These are phyloP conservation scores for Cydia amplana DNA, from an alignment of 1,140 invertebrate species.

Conservation along the genomic window DNA sequence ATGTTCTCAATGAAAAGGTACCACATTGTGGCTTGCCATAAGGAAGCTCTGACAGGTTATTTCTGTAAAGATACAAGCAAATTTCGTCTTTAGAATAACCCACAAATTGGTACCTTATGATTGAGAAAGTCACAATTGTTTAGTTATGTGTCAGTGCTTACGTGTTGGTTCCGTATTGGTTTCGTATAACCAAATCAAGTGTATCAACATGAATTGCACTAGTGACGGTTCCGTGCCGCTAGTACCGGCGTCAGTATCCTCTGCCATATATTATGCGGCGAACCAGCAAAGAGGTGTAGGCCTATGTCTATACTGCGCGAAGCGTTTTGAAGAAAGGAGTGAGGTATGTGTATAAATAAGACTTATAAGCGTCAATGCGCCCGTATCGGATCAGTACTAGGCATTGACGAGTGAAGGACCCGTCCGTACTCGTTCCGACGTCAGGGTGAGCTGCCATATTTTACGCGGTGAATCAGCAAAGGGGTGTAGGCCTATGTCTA, in stretches of 20 bases:
- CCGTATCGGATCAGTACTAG: constrained; percentile 15
- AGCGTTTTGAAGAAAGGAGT: constrained; percentile 38
- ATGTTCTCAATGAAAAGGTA: no score
- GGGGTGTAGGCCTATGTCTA: neutral
- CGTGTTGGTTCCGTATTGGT: no score
- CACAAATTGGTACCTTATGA: no score
- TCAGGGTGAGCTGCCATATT: neutral
- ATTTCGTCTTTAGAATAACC: no score
- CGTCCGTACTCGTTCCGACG: neutral
- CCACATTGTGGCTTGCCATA: no score
- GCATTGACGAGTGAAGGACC: constrained; percentile 35
- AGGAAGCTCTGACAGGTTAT: no score
- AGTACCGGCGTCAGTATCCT: constrained; percentile 36
- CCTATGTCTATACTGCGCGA: constrained; percentile 46
- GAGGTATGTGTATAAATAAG: constrained; percentile 33
- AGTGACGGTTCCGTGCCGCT: constrained; percentile 1
- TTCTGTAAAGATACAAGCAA: no score
- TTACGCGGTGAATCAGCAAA: neutral
- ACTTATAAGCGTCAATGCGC: no score
- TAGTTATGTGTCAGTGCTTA: no score
- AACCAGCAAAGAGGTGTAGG: constrained; percentile 18
- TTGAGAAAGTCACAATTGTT: no score
- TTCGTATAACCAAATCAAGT: constrained; percentile 36
- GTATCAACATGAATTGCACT: constrained; percentile 38
- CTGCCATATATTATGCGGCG: constrained; percentile 33